These are phyloP conservation scores for Epinotia ramella DNA, from an alignment of 2,888 invertebrate genomes.

Conservation along the genomic window DNA sequence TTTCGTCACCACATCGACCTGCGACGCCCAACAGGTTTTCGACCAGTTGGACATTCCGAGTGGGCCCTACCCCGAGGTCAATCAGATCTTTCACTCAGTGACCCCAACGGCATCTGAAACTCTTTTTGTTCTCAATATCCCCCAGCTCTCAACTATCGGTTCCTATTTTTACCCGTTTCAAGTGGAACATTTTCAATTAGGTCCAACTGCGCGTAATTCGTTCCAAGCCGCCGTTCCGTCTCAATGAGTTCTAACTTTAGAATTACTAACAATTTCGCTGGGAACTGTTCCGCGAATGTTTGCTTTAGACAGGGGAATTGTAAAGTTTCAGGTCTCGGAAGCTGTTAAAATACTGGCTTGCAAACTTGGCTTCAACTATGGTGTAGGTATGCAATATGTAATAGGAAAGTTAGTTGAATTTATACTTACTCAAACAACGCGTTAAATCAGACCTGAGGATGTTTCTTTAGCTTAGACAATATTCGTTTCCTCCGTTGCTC, in stretches of 20 bases:
- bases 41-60: too few species aligned
- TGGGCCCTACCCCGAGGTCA: too few species aligned
- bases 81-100: neutral
- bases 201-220: constrained; percentile 56
- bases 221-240: constrained; percentile 47
- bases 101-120: neutral
- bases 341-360: neutral
- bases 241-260: constrained; percentile 44
- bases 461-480: too few species aligned
- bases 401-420: neutral
- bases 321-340: constrained; percentile 6
- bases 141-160: constrained; percentile 10
- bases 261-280: constrained; percentile 16
- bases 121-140: neutral
- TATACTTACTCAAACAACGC: neutral
- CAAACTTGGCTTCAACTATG: neutral
- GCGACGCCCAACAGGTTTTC: too few species aligned
- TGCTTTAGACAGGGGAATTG: constrained; percentile 14
- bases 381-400: neutral
- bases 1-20: too few species aligned
- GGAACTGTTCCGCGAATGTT: constrained; percentile 11
- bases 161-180: constrained; percentile 52
- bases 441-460: too few species aligned
- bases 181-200: constrained; percentile 56
- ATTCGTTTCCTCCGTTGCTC: too few species aligned